Evolutionary conservation across 2,113 vertebrate genomes (phyloP), one percentile per base, ranked within the genome.

Genomic region (Colossoma macropomum): DNA sequence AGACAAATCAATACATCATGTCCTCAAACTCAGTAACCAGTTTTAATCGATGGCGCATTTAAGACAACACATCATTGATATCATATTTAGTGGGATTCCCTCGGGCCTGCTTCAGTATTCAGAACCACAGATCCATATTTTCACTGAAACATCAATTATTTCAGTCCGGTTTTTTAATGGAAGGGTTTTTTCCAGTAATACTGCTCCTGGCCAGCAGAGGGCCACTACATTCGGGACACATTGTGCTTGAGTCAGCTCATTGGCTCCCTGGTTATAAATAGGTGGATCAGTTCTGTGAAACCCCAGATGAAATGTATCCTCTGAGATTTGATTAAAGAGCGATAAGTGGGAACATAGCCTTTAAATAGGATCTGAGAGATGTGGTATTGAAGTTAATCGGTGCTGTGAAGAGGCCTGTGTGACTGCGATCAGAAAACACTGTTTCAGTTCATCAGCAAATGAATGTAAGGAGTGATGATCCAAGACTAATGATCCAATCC

Each of bases 191-290:
- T 71, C 45, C 75, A 60, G 68, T 66, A 66, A 77, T 78, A 25
- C 60, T 1, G 2, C 63, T 4, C 3, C 25, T 66, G 50, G 52
- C 75, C 84, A 82, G 25, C 12, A 54, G 75, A 60, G 25, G 84
- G 75, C 45, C 60, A 54, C 66, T 50, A n/a, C 11, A 80, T 66
- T 81, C 41, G 13, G 54, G 54, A 1, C 21, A 19, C 71, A 63
- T 45, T 11, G 13, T 34, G 66, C 32, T 71, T 8, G 56, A 74
- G 23, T 82, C 52, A 52, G 50, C 17, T 74, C 52, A 32, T 38
- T 69, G 60, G 56, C 27, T 21, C 25, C 17, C 50, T 59, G 27
- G 81, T 77, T 84, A 68, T 66, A 81, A 80, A 84, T 80, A 86
- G 78, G 10, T 45, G 66, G 30, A 70, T 70, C 25, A 17, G 60